Evolutionary conservation across 2,888 invertebrate genomes (phyloP), one percentile per base, ranked within the genome.

Genomic region (Pachycephus smyrnensis): DNA sequence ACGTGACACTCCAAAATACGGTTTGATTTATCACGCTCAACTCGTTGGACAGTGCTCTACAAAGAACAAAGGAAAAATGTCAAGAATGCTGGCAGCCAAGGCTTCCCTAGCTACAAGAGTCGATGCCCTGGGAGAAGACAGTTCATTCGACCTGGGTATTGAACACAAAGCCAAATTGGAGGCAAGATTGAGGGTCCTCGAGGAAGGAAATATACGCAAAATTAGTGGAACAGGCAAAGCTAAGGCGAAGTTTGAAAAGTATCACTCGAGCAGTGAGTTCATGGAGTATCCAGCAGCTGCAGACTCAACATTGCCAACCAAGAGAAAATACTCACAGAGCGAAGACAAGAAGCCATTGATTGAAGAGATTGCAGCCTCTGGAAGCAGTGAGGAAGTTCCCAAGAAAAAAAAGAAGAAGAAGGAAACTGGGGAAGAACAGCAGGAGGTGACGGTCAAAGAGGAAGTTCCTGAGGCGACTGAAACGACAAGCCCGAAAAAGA

Each of bases 1-100:
- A 89, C 97, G 98, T 89, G 98, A 99, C 89, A 99, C 99, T 0
- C 99, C 99, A 0, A 99, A 99, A 89, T 99, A 99, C 91, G 99
- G 99, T 93, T 93, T 99, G 71, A 98, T 99, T 82, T 99, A 99
- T 91, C 99, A 99, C 90, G 96, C 99, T 0, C 96, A 97, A 88
- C 92, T 99, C 31, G 96, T 99, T 11, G 98, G 98, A 0, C 97
- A 98, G 90, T 94, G 97, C 1, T 97, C 96, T 88, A 94, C 96
- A 0, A 97, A 97, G 91, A 96, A 98, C 85, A 99, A 99, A 92
- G 99, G 99, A 80, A 96, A 96, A 92, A 96, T 96, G 94, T 97
- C 99, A 0, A 94, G 99, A 86, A 99, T 99, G 95, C 92, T 99
- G 85, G 99, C 99, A 1, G 98, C 99, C 0, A 99, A 99, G 92